Percentiles rank a stretch among this genome's conserved stretches.
These are phyloP conservation scores for Amorpha juglandis DNA, from an alignment of 2,888 invertebrate genomes.

Conservation along the genomic window DNA sequence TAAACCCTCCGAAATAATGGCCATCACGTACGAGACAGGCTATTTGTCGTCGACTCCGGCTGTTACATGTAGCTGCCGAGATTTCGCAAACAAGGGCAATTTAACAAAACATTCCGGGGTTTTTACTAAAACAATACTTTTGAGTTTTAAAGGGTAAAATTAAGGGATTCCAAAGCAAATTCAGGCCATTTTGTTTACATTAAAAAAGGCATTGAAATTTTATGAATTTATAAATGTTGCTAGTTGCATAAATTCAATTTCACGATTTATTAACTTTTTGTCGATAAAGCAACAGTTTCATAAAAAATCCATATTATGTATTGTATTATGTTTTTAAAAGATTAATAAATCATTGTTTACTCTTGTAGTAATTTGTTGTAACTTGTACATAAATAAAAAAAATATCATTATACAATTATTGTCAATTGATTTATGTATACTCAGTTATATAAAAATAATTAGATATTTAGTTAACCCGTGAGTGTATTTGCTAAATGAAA, in stretches of 20 bases:
- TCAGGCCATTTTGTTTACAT: background rate
- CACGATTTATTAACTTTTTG: conserved; percentile 14
- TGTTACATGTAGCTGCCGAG: background rate
- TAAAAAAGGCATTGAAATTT: background rate
- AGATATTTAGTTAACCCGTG: no score
- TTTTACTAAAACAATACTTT: background rate
- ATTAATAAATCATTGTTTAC: no score
- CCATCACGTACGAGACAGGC: background rate
- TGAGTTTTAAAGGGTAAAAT: background rate
- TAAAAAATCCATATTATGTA: no score
- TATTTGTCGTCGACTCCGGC: conserved; percentile 13
- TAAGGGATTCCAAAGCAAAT: no score
- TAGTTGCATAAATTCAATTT: background rate
- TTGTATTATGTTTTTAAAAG: no score
- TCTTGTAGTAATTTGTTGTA: background rate
- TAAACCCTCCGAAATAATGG: background rate
- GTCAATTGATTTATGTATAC: background rate
- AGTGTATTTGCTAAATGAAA: no score
- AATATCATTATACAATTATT: background rate
- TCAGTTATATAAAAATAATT: background rate
- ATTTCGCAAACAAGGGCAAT: background rate
- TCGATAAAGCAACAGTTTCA: background rate
- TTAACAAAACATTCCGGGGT: background rate
- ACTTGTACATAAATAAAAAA: background rate
- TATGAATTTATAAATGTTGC: background rate